Base-by-base conservation (phyloP, 2,797 vertebrate genomes). In the Sylvilagus floridanus region DNA sequence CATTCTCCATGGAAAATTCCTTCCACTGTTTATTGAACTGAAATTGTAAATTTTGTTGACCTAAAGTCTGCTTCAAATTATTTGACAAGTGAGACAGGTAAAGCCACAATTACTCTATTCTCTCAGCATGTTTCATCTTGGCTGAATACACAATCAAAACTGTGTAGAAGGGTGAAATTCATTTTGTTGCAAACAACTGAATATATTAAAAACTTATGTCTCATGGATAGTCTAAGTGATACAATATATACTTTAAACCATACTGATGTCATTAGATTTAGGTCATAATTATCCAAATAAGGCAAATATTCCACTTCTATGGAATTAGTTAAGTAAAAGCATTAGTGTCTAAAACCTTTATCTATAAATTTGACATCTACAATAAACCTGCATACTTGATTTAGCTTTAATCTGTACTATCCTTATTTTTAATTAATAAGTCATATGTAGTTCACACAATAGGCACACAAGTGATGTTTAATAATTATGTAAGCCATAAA, bases 41-140 rank as follows among this genome's bases (percentile, higher is more conserved):
- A 71, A 93, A 95, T 94, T 94, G 92, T 93, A 86, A 96, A 90
- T 78, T 28, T 30, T 91, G 63, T 91, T 94, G 37, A 81, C 72
- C 83, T 87, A n/a, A 81, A 92, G 47, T 84, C 21, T n/a, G 13
- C 30, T 89, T 92, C 83, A 95, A 76, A 89, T 86, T 75, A 94
- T 90, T 90, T 95, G 88, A 95, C 42, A 95, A 89, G n/a, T 24
- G 54, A 88, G 79, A 91, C 57, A 92, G 76, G 60, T 26, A 12
- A 87, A 91, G 66, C 94, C 69, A 71, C 65, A 92, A 52, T 92
- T 94, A 72, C 17, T 68, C 42, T 87, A 26, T 89, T 94, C 19
- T 92, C 57, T 90, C 75, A 77, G 72, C 35, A 24, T n/a, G 21
- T 86, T 30, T 71, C 65, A 65, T 75, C 54, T 93, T 50, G 69